Evolutionary conservation across 2,797 vertebrate genomes (phyloP), one percentile per base, ranked within the genome.

Genomic region (Perdix hodgsoniae): DNA sequence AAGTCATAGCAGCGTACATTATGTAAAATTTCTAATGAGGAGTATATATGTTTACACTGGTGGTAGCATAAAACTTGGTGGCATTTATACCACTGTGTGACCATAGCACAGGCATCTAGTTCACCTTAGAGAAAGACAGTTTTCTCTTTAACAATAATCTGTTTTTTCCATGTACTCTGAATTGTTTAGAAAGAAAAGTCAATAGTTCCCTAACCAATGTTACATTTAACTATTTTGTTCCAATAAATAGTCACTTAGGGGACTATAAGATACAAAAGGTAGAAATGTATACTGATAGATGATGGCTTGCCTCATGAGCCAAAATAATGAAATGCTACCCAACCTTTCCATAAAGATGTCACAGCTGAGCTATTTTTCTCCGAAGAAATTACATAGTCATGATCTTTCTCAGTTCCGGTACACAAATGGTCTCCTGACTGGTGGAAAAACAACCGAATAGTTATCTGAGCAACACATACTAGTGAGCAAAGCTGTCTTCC

Each of bases 121-220:
- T 94, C 56, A 74, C 74, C 45, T 70, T 49, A 60, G 40, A 13
- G 47, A 80, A 86, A 86, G 75, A 77, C 24, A 73, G 16, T 65
- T 86, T 75, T 37, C 15, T 85, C 52, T 70, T 19, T 80, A 88
- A 90, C 0, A 11, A 54, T 87, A 83, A 67, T 24, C 52, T 90
- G 33, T 60, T 94, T 37, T 86, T 61, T 2, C 1, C 67, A 24
- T 57, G 33, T 79, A 82, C 67, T 73, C 79, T 49, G 63, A 90
- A 83, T 83, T 86, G 70, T 60, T 81, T 78, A 70, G 60, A 40
- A 86, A 44, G 27, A 91, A 94, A 90, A 83, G 45, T 90, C 83
- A 88, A 45, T 84, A 84, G 22, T 57, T 93, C 61, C 59, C 18
- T 72, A 84, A 84, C 12, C 26, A 50, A 52, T 49, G 67, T 66